These are phyloP conservation scores for Eurois occulta DNA, from an alignment of 2,888 invertebrate genomes.

Conservation along the genomic window DNA sequence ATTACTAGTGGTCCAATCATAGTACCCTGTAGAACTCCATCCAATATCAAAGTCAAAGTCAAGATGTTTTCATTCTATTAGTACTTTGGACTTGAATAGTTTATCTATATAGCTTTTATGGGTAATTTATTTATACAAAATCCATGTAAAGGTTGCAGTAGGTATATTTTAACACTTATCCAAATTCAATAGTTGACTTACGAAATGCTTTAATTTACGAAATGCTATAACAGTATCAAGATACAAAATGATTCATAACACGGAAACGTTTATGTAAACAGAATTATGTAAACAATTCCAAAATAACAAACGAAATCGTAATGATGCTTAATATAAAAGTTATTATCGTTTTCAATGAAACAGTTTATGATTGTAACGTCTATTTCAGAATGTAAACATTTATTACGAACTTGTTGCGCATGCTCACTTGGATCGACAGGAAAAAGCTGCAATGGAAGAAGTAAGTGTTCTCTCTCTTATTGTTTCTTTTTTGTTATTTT, in stretches of 20 bases:
- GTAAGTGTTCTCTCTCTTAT: conserved; percentile 91
- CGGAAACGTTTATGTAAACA: conserved; percentile 46
- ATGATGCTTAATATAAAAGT: conserved; percentile 38
- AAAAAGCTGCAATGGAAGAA: conserved; percentile 99
- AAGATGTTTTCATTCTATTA: background rate
- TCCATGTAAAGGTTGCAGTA: background rate
- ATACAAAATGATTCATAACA: conserved; percentile 26
- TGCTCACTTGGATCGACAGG: conserved; percentile 87
- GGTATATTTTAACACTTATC: conserved; percentile 24
- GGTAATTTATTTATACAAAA: conserved; percentile 3
- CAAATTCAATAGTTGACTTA: conserved; percentile 6
- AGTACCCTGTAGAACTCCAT: conserved; percentile 14
- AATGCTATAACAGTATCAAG: conserved; percentile 18
- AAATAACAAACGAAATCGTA: conserved; percentile 44
- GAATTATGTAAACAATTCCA: conserved; percentile 32
- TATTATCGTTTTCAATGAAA: conserved; percentile 48
- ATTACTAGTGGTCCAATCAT: background rate
- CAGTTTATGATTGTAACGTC: conserved; percentile 56
- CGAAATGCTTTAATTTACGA: conserved; percentile 8
- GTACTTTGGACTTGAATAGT: background rate
- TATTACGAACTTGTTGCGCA: conserved; percentile 79
- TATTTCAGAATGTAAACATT: conserved; percentile 70
- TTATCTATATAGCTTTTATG: background rate
- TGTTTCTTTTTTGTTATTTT: conserved; percentile 26
- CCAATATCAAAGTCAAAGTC: background rate